Conservation (phyloP, 2,797 vertebrate species). For the Ambastaia sidthimunki region DNA sequence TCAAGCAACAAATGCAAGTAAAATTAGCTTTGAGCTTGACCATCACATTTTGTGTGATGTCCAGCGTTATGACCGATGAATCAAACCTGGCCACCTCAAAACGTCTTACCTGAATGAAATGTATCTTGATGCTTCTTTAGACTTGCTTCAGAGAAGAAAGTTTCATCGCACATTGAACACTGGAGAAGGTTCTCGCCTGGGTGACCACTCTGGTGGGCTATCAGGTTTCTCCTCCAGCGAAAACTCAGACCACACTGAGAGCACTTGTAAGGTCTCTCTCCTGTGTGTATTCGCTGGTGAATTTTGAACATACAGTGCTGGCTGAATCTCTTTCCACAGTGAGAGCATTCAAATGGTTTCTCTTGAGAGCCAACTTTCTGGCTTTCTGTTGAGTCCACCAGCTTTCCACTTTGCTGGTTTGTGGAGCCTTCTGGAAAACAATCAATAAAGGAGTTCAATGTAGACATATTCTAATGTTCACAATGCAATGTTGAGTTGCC, state of each 20-base stretch:
- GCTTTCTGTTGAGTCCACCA: background rate
- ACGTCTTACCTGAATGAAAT: constrained; percentile 39
- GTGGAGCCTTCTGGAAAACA: constrained; percentile 9
- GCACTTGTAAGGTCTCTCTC: constrained; percentile 44
- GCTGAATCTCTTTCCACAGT: constrained; percentile 50
- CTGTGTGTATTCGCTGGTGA: constrained; percentile 48
- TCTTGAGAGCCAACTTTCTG: constrained; percentile 2
- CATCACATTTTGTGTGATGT: too few species aligned
- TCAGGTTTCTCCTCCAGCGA: constrained; percentile 53
- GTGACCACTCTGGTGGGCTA: constrained; percentile 39
- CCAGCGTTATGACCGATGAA: background rate
- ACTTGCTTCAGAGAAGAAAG: constrained; percentile 33
- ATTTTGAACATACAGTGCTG: constrained; percentile 44
- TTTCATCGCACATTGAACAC: constrained; percentile 46
- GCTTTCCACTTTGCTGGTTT: background rate
- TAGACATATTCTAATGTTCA: background rate
- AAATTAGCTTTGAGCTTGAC: too few species aligned
- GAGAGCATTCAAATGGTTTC: constrained; percentile 43
- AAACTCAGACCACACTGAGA: constrained; percentile 46
- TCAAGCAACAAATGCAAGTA: too few species aligned
- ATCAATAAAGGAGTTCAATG: background rate
- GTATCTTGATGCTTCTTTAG: constrained; percentile 46
- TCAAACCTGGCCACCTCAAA: background rate
- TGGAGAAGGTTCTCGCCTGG: constrained; percentile 35
- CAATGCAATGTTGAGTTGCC: background rate